phyloP scores from a whole-genome alignment of 2,797 vertebrate genomes.

The Kryptolebias ocellatus region DNA sequence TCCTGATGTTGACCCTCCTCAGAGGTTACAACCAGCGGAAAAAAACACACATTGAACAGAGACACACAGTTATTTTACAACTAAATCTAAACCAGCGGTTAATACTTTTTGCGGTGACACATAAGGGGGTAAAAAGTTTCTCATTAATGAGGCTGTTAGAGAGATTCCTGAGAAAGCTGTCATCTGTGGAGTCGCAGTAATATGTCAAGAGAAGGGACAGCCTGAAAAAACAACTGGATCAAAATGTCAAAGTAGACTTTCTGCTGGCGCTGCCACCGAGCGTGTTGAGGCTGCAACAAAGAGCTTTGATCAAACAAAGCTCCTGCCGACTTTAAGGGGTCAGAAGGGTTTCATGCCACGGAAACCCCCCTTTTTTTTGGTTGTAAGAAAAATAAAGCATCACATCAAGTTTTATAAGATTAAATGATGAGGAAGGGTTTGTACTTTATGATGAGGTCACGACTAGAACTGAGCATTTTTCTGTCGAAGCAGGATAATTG shows the following conservation, averaged over 20 bases:
- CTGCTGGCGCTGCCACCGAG: conserved; percentile 14
- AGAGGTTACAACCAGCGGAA: neutral
- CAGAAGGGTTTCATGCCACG: conserved; percentile 6
- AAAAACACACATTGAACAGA: neutral
- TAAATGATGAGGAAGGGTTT: conserved; percentile 3
- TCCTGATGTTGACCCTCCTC: neutral
- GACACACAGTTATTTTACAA: neutral
- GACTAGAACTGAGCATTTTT: conserved; percentile 5
- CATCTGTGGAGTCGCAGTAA: conserved; percentile 12
- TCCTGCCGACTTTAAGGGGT: conserved; percentile 1
- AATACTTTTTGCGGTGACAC: neutral
- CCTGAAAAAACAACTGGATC: conserved; percentile 12
- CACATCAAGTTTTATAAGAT: neutral
- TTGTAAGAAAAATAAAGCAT: conserved; percentile 7
- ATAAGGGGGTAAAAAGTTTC: neutral
- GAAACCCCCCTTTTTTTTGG: neutral
- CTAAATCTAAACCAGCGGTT: neutral
- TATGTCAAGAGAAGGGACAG: conserved; percentile 16
- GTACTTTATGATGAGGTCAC: neutral
- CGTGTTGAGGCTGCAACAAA: neutral
- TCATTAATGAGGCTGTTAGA: neutral
- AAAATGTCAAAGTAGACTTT: conserved; percentile 21
- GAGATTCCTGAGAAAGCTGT: conserved; percentile 1
- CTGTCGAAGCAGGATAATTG: neutral
- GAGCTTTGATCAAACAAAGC: conserved; percentile 7